phyloP scores from a whole-genome alignment of 2,797 vertebrate genomes.

The Alectoris magna region DNA sequence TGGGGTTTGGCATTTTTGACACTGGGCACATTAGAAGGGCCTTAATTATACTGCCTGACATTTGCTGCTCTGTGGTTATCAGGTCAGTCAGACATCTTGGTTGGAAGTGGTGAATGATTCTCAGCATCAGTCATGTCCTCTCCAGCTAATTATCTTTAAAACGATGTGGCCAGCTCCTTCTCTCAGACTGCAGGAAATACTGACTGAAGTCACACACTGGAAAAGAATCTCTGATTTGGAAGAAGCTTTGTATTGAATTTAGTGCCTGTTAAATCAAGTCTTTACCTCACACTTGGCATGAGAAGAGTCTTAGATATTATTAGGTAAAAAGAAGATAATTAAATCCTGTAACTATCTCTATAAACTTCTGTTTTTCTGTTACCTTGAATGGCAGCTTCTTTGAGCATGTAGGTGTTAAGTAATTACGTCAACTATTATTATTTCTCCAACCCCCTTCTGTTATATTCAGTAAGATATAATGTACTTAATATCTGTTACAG shows the following conservation, averaged over 20 bases:
- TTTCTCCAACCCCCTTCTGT: neutral
- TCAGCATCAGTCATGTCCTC: neutral
- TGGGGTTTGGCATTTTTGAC: slow-evolving; percentile 65
- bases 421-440: neutral
- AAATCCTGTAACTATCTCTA: neutral
- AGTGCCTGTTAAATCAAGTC: neutral
- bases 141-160: neutral
- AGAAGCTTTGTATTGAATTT: neutral
- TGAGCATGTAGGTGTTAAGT: neutral
- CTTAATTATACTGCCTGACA: slow-evolving; percentile 8
- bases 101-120: neutral
- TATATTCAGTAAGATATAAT: neutral
- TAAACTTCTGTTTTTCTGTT: neutral
- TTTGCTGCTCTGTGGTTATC: slow-evolving; percentile 37
- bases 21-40: slow-evolving; percentile 23
- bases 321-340: neutral
- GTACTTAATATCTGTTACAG: neutral
- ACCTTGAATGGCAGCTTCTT: neutral
- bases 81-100: slow-evolving; percentile 15
- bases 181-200: neutral
- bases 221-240: neutral
- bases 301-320: neutral
- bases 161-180: neutral
- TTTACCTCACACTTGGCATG: neutral
- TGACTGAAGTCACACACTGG: neutral